Evolutionary conservation across 2,113 vertebrate species (phyloP).

Genomic region (Nothobranchius furzeri): DNA sequence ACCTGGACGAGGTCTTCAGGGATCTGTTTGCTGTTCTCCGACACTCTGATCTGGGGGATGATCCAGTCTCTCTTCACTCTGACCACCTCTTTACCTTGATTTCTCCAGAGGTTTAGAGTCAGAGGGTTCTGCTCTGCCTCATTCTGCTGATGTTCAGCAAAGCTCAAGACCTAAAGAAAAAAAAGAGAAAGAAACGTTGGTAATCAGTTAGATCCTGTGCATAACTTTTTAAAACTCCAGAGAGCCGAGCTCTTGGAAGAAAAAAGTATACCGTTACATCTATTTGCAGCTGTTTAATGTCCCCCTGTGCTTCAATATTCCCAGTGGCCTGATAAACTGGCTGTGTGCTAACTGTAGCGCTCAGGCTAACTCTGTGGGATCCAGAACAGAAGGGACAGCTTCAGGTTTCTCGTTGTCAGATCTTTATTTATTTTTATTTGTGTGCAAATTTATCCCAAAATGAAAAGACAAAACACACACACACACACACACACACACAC

Average conservation of each 20-base stretch:
- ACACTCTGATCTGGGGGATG: constrained; percentile 92
- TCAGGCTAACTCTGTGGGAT: constrained; percentile 52
- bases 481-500: constrained; percentile 38
- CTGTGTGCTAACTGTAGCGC: constrained; percentile 10
- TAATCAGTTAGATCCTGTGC: constrained; percentile 20
- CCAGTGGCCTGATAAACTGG: constrained; percentile 35
- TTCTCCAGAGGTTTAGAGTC: constrained; percentile 77
- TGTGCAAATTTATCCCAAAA: constrained; percentile 48
- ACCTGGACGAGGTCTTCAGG: constrained; percentile 95
- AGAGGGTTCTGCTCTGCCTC: constrained; percentile 10
- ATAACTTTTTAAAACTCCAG: constrained; percentile 6
- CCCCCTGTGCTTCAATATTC: constrained; percentile 34
- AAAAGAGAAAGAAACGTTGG: constrained; percentile 8
- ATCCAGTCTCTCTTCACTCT: constrained; percentile 94
- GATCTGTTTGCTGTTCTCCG: constrained; percentile 91
- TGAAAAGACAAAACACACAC: constrained; percentile 43
- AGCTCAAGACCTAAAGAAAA: constrained; percentile 59
- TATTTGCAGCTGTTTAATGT: constrained; percentile 62
- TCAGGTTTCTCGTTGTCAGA: constrained; percentile 64
- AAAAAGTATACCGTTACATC: constrained; percentile 45
- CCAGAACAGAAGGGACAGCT: not conserved
- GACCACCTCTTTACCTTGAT: constrained; percentile 28
- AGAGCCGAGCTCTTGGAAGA: constrained; percentile 19
- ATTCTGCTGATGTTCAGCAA: constrained; percentile 27
- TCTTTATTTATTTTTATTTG: constrained; percentile 48